Conservation (phyloP, 2,797 vertebrate species). For the Borostomias antarcticus region DNA sequence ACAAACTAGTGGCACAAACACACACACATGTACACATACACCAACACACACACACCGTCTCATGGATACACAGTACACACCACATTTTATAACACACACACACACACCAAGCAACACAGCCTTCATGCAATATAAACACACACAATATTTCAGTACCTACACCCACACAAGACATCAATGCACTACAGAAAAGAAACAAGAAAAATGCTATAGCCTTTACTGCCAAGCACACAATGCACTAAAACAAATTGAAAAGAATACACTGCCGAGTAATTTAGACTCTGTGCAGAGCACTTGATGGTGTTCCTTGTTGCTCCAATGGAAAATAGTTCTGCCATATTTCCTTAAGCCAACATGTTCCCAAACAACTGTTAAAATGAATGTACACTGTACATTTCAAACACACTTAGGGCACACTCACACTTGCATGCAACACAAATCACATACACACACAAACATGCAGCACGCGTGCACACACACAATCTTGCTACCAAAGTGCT, state of each 20-base stretch:
- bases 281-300: slow-evolving; percentile 33
- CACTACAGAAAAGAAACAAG: slow-evolving; percentile 58
- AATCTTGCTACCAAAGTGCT: slow-evolving; percentile 85
- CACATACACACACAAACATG: slow-evolving; percentile 27
- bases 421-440: slow-evolving; percentile 52
- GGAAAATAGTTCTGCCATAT: slow-evolving; percentile 40
- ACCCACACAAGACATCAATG: slow-evolving; percentile 40
- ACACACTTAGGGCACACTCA: slow-evolving; percentile 52
- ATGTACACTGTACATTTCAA: slow-evolving; percentile 67
- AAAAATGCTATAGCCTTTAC: slow-evolving; percentile 65
- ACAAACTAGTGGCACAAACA: slow-evolving; percentile 58
- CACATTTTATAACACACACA: slow-evolving; percentile 22
- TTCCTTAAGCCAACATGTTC: slow-evolving; percentile 51
- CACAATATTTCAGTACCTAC: neutral
- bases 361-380: slow-evolving; percentile 71
- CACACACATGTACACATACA: slow-evolving; percentile 39
- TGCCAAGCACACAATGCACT: slow-evolving; percentile 74
- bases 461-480: slow-evolving; percentile 23
- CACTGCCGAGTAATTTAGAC: slow-evolving; percentile 70
- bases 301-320: slow-evolving; percentile 4
- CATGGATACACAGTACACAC: slow-evolving; percentile 20
- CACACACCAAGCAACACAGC: slow-evolving; percentile 25
- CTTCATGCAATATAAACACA: neutral
- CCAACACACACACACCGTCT: slow-evolving; percentile 37
- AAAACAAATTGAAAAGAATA: slow-evolving; percentile 61